Conservation (phyloP, 1,140 invertebrate species). For the Meteorus sp. region DNA sequence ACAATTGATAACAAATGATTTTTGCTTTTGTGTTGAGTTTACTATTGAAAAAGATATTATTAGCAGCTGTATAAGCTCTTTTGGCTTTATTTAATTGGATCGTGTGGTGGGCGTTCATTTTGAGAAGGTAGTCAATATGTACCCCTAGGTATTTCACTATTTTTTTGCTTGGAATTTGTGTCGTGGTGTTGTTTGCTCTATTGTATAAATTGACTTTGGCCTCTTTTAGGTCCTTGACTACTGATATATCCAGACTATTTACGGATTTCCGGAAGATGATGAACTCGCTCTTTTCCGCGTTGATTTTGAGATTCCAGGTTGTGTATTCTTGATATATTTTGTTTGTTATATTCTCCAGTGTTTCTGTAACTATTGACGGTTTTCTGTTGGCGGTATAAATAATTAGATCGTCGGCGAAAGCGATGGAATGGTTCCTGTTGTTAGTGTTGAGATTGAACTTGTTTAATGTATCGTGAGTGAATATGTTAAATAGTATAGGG, state of each 20-base stretch:
- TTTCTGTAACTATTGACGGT: too few species aligned
- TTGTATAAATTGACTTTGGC: not conserved
- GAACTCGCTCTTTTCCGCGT: not conserved
- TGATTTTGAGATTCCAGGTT: slow-evolving; percentile 19
- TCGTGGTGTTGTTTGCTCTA: not conserved
- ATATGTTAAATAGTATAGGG: slow-evolving; percentile 27
- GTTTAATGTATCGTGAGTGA: slow-evolving; percentile 8
- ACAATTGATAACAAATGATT: slow-evolving; percentile 20
- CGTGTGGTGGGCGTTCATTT: slow-evolving; percentile 13
- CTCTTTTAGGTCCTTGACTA: not conserved
- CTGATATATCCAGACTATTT: not conserved
- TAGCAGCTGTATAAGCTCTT: slow-evolving; percentile 10
- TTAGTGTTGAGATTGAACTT: slow-evolving; percentile 10
- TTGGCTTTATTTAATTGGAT: slow-evolving; percentile 22
- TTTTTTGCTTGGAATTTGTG: slow-evolving; percentile 7
- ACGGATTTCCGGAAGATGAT: not conserved
- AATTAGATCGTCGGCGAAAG: slow-evolving; percentile 32
- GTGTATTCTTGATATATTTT: slow-evolving; percentile 3
- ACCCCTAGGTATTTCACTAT: slow-evolving; percentile 24
- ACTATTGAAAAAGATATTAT: slow-evolving; percentile 19
- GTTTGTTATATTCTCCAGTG: not conserved
- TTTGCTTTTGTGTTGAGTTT: slow-evolving; percentile 12
- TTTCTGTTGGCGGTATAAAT: too few species aligned
- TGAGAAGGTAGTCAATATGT: not conserved
- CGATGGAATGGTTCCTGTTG: not conserved